Evolutionary conservation across 2,113 vertebrate genomes (phyloP).

Genomic region (Oxyruncus cristatus): DNA sequence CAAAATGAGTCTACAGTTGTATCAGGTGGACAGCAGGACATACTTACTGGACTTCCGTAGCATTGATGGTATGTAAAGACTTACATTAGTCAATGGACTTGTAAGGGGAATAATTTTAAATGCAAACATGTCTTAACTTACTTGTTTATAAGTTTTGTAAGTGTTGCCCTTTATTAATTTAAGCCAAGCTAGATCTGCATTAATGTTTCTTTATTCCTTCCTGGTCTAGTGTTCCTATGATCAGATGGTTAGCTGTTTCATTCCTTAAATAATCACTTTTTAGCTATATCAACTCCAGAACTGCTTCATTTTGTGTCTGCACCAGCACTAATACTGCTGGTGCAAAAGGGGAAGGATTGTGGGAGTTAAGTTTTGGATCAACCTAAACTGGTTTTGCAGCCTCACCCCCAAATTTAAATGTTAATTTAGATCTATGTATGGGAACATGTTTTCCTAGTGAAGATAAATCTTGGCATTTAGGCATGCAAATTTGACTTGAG

Average conservation of each 20-base stretch:
- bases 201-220: background rate
- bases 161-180: background rate
- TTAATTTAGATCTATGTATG: background rate
- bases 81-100: background rate
- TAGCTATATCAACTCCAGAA: background rate
- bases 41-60: conserved; percentile 96
- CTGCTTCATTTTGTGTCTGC: background rate
- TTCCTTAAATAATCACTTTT: background rate
- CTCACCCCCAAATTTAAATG: background rate
- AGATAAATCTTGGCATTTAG: background rate
- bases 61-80: conserved; percentile 87
- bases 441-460: background rate
- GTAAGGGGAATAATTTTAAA: background rate
- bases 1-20: conserved; percentile 97
- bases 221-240: background rate
- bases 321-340: background rate
- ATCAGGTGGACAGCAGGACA: conserved; percentile 96
- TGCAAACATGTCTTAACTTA: background rate
- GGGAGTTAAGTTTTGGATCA: background rate
- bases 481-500: background rate
- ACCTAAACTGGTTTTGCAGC: background rate
- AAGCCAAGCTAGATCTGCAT: background rate
- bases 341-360: background rate
- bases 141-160: background rate
- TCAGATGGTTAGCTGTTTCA: background rate